A percentile compares a stretch with the other conserved stretches of the same genome.
phyloP scores from a whole-genome alignment of 2,797 vertebrate genomes.

The Neosilurus hyrtlii region DNA sequence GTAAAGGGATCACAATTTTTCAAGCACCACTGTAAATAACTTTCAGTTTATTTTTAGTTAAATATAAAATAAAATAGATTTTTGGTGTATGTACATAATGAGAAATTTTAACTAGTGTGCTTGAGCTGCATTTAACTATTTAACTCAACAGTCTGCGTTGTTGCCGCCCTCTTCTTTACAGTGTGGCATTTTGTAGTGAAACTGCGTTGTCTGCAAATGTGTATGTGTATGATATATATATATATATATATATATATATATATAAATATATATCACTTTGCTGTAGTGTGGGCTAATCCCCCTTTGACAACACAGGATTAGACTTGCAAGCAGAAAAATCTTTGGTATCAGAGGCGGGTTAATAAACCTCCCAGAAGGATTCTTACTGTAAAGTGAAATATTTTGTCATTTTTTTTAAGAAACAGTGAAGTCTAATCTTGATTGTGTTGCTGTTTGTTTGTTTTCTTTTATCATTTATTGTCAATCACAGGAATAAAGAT shows the following conservation, averaged over 20 bases:
- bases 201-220: constrained; percentile 65
- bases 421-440: neutral
- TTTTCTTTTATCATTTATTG: neutral
- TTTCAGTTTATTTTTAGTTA: neutral
- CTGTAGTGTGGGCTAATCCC: constrained; percentile 55
- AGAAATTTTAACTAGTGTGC: constrained; percentile 66
- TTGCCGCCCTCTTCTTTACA: neutral
- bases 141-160: constrained; percentile 84
- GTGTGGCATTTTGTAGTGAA: constrained; percentile 68
- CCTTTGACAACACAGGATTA: constrained; percentile 70
- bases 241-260: neutral
- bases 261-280: constrained; percentile 9
- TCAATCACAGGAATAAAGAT: neutral
- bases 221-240: neutral
- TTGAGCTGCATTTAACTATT: constrained; percentile 96
- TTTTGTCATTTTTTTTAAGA: neutral
- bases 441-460: neutral
- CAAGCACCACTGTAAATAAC: neutral
- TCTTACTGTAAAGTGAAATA: constrained; percentile 84
- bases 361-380: constrained; percentile 98
- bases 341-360: constrained; percentile 99
- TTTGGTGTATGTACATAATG: neutral
- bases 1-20: neutral
- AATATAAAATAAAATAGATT: neutral
- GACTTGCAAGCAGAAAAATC: constrained; percentile 91